These are phyloP conservation scores for Corythornis cristatus DNA, from an alignment of 2,113 vertebrate genomes.

Conservation along the genomic window DNA sequence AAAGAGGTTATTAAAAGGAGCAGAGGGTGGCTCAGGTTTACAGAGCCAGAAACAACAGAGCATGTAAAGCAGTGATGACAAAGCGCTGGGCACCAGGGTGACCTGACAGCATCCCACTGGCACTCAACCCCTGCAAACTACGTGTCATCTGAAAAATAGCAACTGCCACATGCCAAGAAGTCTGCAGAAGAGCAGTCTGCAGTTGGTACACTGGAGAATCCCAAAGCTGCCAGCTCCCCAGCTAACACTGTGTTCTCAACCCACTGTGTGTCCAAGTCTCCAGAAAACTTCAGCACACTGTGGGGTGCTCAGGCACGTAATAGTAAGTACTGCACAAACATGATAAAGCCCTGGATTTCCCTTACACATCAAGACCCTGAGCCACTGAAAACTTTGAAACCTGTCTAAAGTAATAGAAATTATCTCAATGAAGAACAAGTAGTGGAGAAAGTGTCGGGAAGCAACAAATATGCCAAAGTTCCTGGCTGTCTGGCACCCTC, in stretches of 20 bases:
- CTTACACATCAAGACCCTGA: not conserved
- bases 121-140: not conserved
- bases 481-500: not conserved
- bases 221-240: not conserved
- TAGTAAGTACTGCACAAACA: not conserved
- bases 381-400: not conserved
- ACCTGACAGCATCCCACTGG: not conserved
- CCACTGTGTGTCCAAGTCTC: fast-evolving
- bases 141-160: not conserved
- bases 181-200: not conserved
- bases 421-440: not conserved
- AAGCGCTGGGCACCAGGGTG: not conserved
- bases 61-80: fast-evolving
- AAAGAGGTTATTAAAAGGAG: not conserved
- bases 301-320: fast-evolving
- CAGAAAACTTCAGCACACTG: fast-evolving
- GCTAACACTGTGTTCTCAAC: not conserved
- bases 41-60: not conserved
- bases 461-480: not conserved
- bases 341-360: not conserved
- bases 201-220: fast-evolving
- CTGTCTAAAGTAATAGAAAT: not conserved
- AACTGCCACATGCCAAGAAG: not conserved
- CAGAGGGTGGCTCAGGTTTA: not conserved
- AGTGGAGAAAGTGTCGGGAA: not conserved